Base-by-base conservation (phyloP, 2,797 vertebrate species). In the Oryzias sinensis region DNA sequence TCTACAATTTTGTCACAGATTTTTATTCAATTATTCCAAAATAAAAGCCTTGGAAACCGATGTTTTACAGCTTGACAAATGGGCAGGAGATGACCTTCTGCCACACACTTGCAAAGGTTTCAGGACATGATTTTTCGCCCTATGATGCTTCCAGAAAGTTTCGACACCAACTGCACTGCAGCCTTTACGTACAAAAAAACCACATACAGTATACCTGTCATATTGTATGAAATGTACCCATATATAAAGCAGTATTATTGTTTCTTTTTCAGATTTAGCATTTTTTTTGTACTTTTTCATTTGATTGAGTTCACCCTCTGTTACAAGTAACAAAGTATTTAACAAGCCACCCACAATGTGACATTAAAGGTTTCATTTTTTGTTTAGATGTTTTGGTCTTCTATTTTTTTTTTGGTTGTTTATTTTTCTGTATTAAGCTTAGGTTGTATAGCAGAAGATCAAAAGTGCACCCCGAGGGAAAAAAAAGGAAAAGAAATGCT, bases 281-380 rank as follows among this genome's bases (percentile, higher is more conserved):
- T 64, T 69, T 40, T 18, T 25, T 64, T 65, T 65, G 20, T 22
- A 22, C 13, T 56, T 63, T 60, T 59, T 52, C 3, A 53, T 68
- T 74, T 70, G 29, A 72, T 51, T 71, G 50, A 62, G 14, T 63
- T 74, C 25, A 50, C 33, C 56, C 52, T 59, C 51, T 61, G 68
- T 82, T 68, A 63, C 59, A 65, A 56, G 53, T 73, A 67, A 66
- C 22, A 18, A 59, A 81, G 77, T 85, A 82, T 85, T 88, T 62
- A 67, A 37, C 53, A 47, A 47, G 44, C 8, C 25, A 56, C 47
- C 61, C 50, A 70, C 44, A 53, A 52, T 58, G 53, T 67, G 66
- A 77, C 66, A 72, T 72, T 56, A 74, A 82, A 67, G 53, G 58
- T 62, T 6, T 68, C 18, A 20, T 14, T 54, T 60, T 22, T 56